phyloP scores from a whole-genome alignment of 2,797 vertebrate genomes.

The Malurus leucopterus region DNA sequence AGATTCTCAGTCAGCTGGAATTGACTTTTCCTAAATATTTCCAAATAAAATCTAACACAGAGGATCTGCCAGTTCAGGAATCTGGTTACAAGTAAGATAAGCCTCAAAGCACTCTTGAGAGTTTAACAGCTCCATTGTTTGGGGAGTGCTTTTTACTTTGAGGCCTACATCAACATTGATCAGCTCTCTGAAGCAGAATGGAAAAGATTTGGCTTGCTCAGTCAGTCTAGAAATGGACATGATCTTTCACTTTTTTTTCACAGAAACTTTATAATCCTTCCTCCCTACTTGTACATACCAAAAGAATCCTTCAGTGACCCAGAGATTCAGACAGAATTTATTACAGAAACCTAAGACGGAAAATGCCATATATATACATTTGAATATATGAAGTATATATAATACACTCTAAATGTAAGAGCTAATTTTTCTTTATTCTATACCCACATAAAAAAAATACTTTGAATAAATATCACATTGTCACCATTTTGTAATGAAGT shows the following conservation, averaged over 20 bases:
- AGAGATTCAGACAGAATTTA: not conserved
- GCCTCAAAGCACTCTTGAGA: not conserved
- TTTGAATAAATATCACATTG: conserved; percentile 27
- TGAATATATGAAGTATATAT: not conserved
- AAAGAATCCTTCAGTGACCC: not conserved
- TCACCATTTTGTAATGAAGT: not conserved
- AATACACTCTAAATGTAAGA: not conserved
- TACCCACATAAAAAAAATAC: not conserved
- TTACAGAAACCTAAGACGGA: not conserved
- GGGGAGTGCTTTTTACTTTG: not conserved
- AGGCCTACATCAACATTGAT: not conserved
- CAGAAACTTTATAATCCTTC: not conserved
- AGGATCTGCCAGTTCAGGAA: not conserved
- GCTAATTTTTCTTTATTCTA: not conserved
- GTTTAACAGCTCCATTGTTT: not conserved
- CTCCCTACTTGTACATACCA: not conserved
- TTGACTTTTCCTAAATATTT: not conserved
- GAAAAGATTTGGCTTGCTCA: not conserved
- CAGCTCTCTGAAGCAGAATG: not conserved
- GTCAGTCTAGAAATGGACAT: not conserved
- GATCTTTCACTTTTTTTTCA: not conserved
- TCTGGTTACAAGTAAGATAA: not conserved
- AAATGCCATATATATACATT: not conserved
- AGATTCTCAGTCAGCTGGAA: not conserved
- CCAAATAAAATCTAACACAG: not conserved